Conservation (phyloP, 2,797 vertebrate genomes). For the Vultur gryphus region DNA sequence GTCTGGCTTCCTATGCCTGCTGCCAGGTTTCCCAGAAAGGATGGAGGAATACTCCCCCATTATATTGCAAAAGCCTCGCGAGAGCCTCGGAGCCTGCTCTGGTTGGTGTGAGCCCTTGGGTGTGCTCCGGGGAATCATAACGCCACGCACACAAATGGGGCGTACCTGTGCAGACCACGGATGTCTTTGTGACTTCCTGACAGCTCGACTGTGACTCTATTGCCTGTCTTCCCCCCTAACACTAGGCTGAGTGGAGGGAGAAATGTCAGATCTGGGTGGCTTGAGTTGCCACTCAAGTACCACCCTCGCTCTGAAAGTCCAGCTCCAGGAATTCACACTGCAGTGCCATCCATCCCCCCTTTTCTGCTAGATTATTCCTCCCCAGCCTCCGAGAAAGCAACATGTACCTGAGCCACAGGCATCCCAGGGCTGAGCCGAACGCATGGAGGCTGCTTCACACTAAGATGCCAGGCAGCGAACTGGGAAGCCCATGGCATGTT, state of each 20-base stretch:
- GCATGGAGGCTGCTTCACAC: rapidly evolving
- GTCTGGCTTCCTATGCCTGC: neutral
- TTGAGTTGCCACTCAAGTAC: neutral
- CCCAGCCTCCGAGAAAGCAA: neutral
- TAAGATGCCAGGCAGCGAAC: neutral
- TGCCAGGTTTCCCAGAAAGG: neutral
- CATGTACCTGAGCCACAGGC: rapidly evolving
- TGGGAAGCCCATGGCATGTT: neutral
- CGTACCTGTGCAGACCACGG: neutral
- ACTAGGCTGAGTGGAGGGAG: neutral
- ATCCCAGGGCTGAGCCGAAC: neutral
- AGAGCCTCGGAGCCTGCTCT: neutral
- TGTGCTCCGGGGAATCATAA: neutral
- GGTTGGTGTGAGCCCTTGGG: neutral
- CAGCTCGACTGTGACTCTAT: neutral
- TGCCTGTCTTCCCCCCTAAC: neutral
- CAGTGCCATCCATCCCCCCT: neutral
- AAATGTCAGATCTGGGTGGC: neutral
- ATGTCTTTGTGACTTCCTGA: neutral
- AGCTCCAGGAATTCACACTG: neutral
- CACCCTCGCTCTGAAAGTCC: neutral
- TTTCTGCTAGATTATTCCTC: neutral
- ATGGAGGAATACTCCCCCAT: neutral
- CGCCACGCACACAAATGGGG: rapidly evolving
- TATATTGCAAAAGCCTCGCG: neutral